phyloP scores from a whole-genome alignment of 2,113 vertebrate genomes.

The Eulacestoma nigropectus region DNA sequence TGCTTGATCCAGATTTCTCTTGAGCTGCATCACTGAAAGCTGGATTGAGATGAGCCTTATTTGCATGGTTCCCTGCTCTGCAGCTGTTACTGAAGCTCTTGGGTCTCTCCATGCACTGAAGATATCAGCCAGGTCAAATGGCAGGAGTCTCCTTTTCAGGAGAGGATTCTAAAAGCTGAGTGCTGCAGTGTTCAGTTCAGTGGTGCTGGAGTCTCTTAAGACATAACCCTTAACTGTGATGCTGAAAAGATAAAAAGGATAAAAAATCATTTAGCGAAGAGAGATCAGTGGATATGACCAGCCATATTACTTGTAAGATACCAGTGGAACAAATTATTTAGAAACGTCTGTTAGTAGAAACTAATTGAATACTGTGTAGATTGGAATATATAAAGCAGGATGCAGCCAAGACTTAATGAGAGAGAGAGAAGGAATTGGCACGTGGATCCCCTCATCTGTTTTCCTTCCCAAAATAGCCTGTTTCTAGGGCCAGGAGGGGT shows the following conservation, averaged over 20 bases:
- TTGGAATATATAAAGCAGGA: slow-evolving; percentile 18
- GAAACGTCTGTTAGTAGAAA: slow-evolving; percentile 50
- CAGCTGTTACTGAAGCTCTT: neutral
- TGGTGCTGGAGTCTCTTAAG: neutral
- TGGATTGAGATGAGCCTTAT: neutral
- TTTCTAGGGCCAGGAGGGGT: neutral
- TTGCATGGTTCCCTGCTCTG: neutral
- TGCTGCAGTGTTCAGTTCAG: neutral
- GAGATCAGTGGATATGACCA: neutral
- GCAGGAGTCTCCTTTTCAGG: neutral
- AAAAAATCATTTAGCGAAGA: neutral
- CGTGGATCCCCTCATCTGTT: slow-evolving; percentile 14
- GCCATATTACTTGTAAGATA: slow-evolving; percentile 8
- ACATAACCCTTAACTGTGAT: neutral
- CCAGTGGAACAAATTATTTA: slow-evolving; percentile 37
- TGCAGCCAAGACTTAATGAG: slow-evolving; percentile 37
- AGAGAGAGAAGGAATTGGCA: neutral
- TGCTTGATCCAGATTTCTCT: neutral
- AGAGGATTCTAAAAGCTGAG: neutral
- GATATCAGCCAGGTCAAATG: neutral
- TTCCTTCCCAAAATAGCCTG: slow-evolving; percentile 27
- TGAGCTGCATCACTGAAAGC: neutral
- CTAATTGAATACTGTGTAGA: slow-evolving; percentile 49
- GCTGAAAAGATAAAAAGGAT: neutral
- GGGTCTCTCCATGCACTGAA: neutral